Evolutionary conservation across 2,797 vertebrate species (phyloP).

Genomic region (Pipistrellus nathusii): DNA sequence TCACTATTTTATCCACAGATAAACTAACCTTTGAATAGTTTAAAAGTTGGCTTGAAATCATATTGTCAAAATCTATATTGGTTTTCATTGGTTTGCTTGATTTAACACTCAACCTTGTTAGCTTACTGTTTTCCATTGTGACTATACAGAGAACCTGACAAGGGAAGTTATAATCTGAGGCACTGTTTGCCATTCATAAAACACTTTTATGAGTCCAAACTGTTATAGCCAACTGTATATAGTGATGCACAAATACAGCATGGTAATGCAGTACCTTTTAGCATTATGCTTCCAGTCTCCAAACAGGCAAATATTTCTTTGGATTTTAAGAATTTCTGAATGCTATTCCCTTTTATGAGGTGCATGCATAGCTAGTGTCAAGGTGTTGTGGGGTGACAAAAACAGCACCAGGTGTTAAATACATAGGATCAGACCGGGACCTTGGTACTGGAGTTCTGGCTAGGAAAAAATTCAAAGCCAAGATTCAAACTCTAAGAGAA

Average conservation of each 20-base stretch:
- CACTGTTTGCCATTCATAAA: neutral
- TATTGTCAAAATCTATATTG: neutral
- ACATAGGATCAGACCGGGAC: neutral
- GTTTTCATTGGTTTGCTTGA: neutral
- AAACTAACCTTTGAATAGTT: neutral
- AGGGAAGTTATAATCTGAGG: neutral
- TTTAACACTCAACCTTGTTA: neutral
- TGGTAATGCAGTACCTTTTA: neutral
- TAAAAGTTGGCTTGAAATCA: neutral
- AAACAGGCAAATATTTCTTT: conserved; percentile 28
- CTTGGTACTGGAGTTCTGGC: neutral
- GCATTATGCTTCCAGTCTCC: neutral
- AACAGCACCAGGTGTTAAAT: neutral
- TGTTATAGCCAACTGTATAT: neutral
- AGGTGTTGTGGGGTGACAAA: neutral
- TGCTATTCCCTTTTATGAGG: neutral
- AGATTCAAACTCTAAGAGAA: neutral
- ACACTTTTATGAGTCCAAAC: neutral
- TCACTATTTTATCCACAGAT: neutral
- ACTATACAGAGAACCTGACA: neutral
- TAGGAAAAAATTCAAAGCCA: neutral
- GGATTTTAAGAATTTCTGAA: neutral
- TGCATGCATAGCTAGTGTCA: neutral
- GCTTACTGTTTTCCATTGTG: neutral
- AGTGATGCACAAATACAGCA: neutral